Conservation (phyloP, 2,113 vertebrate species). For the Mus pahari region DNA sequence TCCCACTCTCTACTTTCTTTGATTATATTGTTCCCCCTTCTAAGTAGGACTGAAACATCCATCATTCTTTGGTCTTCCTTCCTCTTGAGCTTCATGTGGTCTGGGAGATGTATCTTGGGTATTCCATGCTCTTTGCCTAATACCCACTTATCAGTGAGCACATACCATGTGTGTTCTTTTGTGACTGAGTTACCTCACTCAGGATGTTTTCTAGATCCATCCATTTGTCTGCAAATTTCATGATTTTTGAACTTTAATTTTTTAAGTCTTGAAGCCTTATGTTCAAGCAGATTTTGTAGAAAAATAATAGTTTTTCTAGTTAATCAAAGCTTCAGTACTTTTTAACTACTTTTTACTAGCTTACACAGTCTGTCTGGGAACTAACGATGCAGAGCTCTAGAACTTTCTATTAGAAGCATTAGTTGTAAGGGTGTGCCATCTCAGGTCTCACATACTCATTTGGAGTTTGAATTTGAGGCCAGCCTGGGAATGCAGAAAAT, state of each 20-base stretch:
- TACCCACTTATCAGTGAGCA: too few relatives aligned
- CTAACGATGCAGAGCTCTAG: slow-evolving; percentile 30
- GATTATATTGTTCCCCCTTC: too few relatives aligned
- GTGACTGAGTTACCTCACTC: too few relatives aligned
- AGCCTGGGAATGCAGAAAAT: not conserved
- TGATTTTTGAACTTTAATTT: not conserved
- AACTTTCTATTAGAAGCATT: not conserved
- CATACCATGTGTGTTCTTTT: too few relatives aligned
- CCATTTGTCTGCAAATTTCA: too few relatives aligned
- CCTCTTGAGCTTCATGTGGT: too few relatives aligned
- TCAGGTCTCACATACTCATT: not conserved
- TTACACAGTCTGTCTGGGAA: not conserved
- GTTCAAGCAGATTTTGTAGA: slow-evolving; percentile 21
- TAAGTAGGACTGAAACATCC: too few relatives aligned
- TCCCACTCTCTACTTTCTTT: too few relatives aligned
- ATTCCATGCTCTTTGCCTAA: too few relatives aligned
- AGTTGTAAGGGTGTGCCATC: not conserved
- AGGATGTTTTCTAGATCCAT: too few relatives aligned
- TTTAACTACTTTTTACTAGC: not conserved
- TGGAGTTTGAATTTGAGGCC: not conserved
- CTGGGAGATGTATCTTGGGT: too few relatives aligned
- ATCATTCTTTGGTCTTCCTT: too few relatives aligned
- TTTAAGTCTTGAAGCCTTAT: not conserved
- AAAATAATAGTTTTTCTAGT: not conserved
- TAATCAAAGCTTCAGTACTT: slow-evolving; percentile 22